These are phyloP conservation scores for Chymomyza costata DNA, from an alignment of 1,140 invertebrate genomes.

Conservation along the genomic window DNA sequence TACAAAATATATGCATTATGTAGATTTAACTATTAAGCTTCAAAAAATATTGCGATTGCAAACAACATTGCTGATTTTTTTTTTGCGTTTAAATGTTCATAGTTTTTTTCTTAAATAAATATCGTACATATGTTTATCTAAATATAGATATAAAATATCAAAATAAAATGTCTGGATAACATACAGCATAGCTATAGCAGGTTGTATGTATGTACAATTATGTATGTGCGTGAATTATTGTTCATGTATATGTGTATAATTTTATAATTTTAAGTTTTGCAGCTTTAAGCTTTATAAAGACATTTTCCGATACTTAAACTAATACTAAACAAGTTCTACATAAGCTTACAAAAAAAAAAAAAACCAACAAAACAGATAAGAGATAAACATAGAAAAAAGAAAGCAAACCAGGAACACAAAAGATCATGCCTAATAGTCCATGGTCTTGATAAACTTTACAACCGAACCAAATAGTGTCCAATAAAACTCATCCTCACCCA, in stretches of 20 bases:
- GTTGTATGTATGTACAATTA: neutral
- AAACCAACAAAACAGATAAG: neutral
- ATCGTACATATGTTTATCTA: constrained; percentile 1
- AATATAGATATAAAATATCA: constrained; percentile 13
- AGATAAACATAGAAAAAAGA: constrained; percentile 5
- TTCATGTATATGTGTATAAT: neutral
- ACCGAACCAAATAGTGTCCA: constrained; percentile 99
- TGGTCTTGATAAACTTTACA: constrained; percentile 98
- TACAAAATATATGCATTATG: constrained; percentile 1
- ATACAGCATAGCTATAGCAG: neutral
- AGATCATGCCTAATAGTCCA: constrained; percentile 77
- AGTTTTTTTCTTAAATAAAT: constrained; percentile 12
- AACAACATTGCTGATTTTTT: constrained; percentile 4
- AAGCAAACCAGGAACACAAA: neutral
- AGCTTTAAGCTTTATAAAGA: no score
- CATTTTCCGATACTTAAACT: neutral
- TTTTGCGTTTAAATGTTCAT: constrained; percentile 1
- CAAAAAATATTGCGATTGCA: constrained; percentile 17
- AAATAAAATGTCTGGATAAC: constrained; percentile 6
- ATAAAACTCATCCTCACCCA: constrained; percentile 97
- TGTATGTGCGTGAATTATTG: neutral
- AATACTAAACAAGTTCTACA: neutral
- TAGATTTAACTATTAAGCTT: neutral
- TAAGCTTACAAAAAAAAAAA: constrained; percentile 1
- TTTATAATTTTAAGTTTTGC: no score